phyloP scores from a whole-genome alignment of 2,113 vertebrate genomes.

The Morone saxatilis region DNA sequence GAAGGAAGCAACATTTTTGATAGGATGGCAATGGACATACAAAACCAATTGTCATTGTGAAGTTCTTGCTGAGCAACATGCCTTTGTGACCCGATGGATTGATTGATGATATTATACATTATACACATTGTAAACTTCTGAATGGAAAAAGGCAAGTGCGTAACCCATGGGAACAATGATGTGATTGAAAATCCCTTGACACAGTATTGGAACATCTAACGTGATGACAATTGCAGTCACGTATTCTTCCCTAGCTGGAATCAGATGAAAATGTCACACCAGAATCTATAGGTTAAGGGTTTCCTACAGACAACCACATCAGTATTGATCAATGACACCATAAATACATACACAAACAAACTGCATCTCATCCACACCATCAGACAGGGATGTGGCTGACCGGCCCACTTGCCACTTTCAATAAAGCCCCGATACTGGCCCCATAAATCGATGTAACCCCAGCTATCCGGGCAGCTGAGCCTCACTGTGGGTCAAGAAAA shows the following conservation, averaged over 20 bases:
- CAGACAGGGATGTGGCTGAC: not conserved
- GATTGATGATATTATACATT: not conserved
- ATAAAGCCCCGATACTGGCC: constrained; percentile 17
- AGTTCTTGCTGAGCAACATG: not conserved
- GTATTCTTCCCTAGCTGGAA: not conserved
- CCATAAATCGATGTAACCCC: constrained; percentile 39
- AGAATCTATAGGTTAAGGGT: not conserved
- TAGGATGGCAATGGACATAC: no score
- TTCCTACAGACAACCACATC: constrained; percentile 1
- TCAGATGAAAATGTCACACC: constrained; percentile 1
- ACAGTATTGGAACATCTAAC: not conserved
- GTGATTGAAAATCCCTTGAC: not conserved
- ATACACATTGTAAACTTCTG: not conserved
- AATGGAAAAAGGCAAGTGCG: not conserved
- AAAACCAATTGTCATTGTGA: not conserved
- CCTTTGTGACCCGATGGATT: not conserved
- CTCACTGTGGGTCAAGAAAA: constrained; percentile 44
- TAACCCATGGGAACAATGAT: not conserved
- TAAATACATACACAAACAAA: constrained; percentile 27
- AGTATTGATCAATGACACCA: constrained; percentile 26
- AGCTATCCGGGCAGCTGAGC: constrained; percentile 1
- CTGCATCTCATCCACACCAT: not conserved
- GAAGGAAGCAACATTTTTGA: not conserved
- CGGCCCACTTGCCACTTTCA: constrained; percentile 18
- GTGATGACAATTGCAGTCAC: not conserved